Evolutionary conservation across 2,113 vertebrate species (phyloP).

Genomic region (Pseudopipra pipra): DNA sequence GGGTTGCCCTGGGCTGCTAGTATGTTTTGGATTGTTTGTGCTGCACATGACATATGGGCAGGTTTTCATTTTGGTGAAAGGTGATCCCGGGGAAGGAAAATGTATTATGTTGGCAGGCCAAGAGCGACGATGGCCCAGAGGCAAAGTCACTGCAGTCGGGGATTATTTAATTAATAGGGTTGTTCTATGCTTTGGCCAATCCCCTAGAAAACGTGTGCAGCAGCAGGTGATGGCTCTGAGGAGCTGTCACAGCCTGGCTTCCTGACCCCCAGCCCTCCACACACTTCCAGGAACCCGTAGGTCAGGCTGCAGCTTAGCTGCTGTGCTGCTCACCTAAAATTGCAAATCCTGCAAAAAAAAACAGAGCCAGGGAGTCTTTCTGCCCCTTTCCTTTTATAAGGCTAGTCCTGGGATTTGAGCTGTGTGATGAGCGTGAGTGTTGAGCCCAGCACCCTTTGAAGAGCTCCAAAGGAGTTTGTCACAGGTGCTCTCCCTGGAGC

Average conservation of each 20-base stretch:
- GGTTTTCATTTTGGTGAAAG: conserved; percentile 62
- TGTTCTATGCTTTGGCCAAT: not conserved
- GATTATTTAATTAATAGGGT: conserved; percentile 17
- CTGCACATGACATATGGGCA: conserved; percentile 34
- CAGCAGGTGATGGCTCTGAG: not conserved
- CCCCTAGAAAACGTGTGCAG: not conserved
- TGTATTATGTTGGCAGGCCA: conserved; percentile 3
- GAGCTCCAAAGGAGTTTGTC: not conserved
- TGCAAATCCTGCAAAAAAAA: not conserved
- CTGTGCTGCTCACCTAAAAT: not conserved
- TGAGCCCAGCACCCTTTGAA: not conserved
- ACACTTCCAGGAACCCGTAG: accelerated
- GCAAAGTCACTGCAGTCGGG: not conserved
- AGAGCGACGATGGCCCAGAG: not conserved
- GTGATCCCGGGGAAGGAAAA: conserved; percentile 42
- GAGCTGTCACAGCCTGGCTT: not conserved
- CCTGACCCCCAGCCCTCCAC: not conserved
- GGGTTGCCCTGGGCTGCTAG: conserved; percentile 70
- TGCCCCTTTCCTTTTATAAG: not conserved
- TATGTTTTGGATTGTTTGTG: conserved; percentile 69
- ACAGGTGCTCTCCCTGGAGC: not conserved
- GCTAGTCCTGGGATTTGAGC: not conserved
- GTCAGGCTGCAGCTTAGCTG: accelerated
- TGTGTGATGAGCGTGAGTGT: not conserved
- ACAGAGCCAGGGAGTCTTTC: not conserved